A percentile compares a stretch with the other conserved stretches of the same genome.
Evolutionary conservation across 2,797 vertebrate species (phyloP).

Genomic region (Oreonectes daqikongensis): DNA sequence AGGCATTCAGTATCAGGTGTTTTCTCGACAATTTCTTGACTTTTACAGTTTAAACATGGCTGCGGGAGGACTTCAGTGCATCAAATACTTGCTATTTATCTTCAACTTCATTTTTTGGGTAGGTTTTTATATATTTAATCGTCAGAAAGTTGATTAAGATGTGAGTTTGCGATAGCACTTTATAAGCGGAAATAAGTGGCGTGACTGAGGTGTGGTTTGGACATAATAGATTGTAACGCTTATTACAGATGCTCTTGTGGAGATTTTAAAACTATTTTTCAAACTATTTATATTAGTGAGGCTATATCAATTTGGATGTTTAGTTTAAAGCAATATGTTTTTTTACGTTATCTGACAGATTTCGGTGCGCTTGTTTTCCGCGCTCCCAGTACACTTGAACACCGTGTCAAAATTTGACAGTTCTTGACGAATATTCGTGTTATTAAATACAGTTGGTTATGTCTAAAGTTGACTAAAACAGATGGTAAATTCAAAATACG

Average conservation of each 20-base stretch:
- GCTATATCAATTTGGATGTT: too few species aligned
- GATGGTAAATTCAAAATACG: too few species aligned
- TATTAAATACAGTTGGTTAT: too few species aligned
- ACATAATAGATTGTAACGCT: too few species aligned
- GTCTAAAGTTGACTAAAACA: too few species aligned
- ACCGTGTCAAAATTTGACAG: too few species aligned
- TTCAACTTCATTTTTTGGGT: conserved; percentile 49
- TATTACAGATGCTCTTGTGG: background rate
- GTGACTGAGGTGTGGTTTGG: background rate
- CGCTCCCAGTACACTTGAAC: too few species aligned
- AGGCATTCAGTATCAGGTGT: background rate
- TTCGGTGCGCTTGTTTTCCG: too few species aligned
- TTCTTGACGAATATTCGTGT: too few species aligned
- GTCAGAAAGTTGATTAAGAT: background rate
- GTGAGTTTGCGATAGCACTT: background rate
- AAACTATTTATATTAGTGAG: background rate
- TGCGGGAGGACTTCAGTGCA: background rate
- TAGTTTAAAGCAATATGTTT: background rate
- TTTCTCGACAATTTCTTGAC: background rate
- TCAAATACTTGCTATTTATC: conserved; percentile 40
- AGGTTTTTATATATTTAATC: background rate
- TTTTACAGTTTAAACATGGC: conserved; percentile 23
- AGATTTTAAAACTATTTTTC: background rate
- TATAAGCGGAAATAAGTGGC: background rate
- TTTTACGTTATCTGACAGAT: too few species aligned